These are phyloP conservation scores for Stichodactyla helianthus DNA, from an alignment of 64 coral and sea anemone species.

Conservation along the genomic window DNA sequence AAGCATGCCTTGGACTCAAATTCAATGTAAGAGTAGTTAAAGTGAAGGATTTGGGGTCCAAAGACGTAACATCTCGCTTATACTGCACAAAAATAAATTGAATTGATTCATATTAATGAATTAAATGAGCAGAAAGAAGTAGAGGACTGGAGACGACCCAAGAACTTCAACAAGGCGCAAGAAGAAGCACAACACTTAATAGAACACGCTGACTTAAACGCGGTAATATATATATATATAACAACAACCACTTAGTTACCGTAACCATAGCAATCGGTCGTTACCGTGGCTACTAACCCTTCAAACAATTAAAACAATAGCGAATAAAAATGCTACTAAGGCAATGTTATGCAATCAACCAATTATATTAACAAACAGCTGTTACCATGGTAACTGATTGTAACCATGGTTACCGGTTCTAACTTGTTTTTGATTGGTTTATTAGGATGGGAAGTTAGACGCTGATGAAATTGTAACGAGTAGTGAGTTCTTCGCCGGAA, in stretches of 20 bases:
- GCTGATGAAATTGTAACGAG: constrained; percentile 79
- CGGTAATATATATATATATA: constrained; percentile 22
- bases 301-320: too few relatives aligned
- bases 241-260: background rate
- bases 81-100: too few relatives aligned
- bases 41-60: too few relatives aligned
- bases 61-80: too few relatives aligned
- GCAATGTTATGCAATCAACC: too few relatives aligned
- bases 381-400: background rate
- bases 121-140: constrained; percentile 66
- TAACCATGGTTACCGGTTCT: background rate
- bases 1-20: too few relatives aligned
- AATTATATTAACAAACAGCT: too few relatives aligned
- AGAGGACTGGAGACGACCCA: constrained; percentile 79
- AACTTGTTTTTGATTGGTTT: background rate
- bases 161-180: constrained; percentile 83
- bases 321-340: too few relatives aligned
- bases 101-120: too few relatives aligned
- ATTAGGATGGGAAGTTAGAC: constrained; percentile 76
- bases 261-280: too few relatives aligned
- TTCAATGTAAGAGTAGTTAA: too few relatives aligned
- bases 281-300: too few relatives aligned
- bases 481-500: constrained; percentile 84
- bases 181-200: constrained; percentile 91
- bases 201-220: constrained; percentile 77